These are phyloP conservation scores for Xanthorhoe spadicearia DNA, from an alignment of 2,888 invertebrate species.

Conservation along the genomic window DNA sequence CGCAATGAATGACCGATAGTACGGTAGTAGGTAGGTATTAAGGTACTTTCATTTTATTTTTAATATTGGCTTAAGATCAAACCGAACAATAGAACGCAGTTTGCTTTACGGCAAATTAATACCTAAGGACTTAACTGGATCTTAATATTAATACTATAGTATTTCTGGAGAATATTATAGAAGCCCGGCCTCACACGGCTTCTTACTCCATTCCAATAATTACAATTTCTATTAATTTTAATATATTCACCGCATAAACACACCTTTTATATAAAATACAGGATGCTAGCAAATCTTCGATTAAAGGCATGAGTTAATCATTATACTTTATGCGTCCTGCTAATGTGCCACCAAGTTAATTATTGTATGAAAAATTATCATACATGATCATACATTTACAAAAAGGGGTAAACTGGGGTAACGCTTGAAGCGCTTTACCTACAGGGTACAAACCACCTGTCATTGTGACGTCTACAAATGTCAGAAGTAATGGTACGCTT, in stretches of 20 bases:
- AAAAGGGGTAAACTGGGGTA: constrained; percentile 1
- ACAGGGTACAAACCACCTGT: constrained; percentile 47
- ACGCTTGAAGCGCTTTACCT: constrained; percentile 30
- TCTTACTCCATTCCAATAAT: constrained; percentile 12
- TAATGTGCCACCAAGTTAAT: constrained; percentile 32
- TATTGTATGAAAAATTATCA: constrained; percentile 29
- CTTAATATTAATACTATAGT: neutral
- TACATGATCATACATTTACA: constrained; percentile 28
- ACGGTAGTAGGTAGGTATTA: too few relatives aligned
- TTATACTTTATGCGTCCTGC: constrained; percentile 17
- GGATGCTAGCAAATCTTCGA: constrained; percentile 35
- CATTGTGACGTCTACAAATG: constrained; percentile 57
- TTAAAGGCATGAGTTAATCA: constrained; percentile 31
- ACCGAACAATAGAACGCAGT: neutral
- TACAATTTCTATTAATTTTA: constrained; percentile 33
- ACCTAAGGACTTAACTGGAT: neutral
- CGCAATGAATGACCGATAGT: too few relatives aligned
- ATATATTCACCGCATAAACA: constrained; percentile 16
- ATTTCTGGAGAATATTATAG: neutral
- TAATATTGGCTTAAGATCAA: neutral
- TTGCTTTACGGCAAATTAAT: neutral
- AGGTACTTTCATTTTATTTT: too few relatives aligned
- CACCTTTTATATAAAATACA: constrained; percentile 26
- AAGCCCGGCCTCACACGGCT: neutral
- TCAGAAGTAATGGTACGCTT: constrained; percentile 45